Conservation (phyloP, 2,797 vertebrate species). For the Valencia hispanica region DNA sequence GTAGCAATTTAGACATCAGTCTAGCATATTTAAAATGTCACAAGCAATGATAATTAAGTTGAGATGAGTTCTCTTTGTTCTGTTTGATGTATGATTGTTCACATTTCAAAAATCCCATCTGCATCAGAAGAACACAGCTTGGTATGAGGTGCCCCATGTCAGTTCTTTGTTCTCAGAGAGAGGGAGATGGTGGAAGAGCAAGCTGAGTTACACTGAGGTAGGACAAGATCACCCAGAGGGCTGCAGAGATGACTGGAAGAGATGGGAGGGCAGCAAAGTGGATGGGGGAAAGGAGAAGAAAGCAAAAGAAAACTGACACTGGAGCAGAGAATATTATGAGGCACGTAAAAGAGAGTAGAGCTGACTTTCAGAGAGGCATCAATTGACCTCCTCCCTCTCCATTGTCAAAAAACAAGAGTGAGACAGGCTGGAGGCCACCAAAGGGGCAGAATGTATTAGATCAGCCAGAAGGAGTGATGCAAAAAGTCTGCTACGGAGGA, state of each 20-base stretch:
- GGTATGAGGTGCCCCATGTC: conserved; percentile 34
- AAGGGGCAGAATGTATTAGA: conserved; percentile 72
- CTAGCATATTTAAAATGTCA: neutral
- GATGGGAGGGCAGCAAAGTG: conserved; percentile 20
- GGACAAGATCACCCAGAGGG: conserved; percentile 72
- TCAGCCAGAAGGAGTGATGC: conserved; percentile 35
- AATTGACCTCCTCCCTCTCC: conserved; percentile 73
- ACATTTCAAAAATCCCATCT: neutral
- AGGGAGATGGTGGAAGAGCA: conserved; percentile 27
- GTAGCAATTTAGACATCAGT: neutral
- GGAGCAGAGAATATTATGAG: conserved; percentile 64
- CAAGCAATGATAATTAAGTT: neutral
- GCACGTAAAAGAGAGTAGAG: conserved; percentile 60
- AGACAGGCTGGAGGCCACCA: conserved; percentile 72
- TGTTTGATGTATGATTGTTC: neutral
- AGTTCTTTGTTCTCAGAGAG: conserved; percentile 37
- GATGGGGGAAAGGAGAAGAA: conserved; percentile 27
- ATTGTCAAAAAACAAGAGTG: conserved; percentile 72
- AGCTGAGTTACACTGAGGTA: conserved; percentile 61
- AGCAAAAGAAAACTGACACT: conserved; percentile 60
- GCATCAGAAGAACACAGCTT: conserved; percentile 30
- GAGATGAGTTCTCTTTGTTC: neutral
- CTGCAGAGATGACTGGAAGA: conserved; percentile 29
- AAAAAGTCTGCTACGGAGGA: conserved; percentile 26
- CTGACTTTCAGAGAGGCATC: conserved; percentile 68